phyloP scores from a whole-genome alignment of 64 coral and sea anemone species.

The Actinia tenebrosa region DNA sequence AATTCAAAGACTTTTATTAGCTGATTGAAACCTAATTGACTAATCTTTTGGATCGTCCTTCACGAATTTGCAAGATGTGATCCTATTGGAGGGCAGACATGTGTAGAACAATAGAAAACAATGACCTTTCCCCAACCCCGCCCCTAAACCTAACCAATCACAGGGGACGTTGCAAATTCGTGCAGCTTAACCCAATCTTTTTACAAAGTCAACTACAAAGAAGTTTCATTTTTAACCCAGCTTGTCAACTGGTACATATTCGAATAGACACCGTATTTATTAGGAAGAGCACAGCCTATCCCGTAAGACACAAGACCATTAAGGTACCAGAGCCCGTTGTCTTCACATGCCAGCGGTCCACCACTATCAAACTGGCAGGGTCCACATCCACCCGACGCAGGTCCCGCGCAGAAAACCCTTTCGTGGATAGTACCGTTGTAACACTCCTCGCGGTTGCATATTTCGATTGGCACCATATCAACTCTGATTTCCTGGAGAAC shows the following conservation, averaged over 20 bases:
- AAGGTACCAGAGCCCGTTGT: slow-evolving; percentile 43
- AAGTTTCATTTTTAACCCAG: slow-evolving; percentile 33
- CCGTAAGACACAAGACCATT: slow-evolving; percentile 47
- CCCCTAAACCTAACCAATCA: no score
- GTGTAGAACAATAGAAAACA: no score
- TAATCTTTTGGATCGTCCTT: no score
- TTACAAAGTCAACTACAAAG: no score
- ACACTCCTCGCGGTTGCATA: slow-evolving; percentile 36
- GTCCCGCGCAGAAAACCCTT: slow-evolving; percentile 43
- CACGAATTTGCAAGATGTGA: no score
- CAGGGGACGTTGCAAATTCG: no score
- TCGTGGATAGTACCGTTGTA: slow-evolving; percentile 51
- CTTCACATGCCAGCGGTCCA: slow-evolving; percentile 48
- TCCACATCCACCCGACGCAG: slow-evolving; percentile 26
- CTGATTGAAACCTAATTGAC: no score
- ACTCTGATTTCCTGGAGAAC: slow-evolving; percentile 36
- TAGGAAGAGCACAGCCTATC: slow-evolving; percentile 43
- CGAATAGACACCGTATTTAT: slow-evolving; percentile 48
- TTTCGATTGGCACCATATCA: slow-evolving; percentile 33
- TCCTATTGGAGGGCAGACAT: no score
- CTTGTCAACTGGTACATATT: slow-evolving; percentile 37
- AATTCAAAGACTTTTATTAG: no score
- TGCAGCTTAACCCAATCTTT: no score
- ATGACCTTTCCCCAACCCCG: no score
- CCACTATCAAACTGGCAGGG: slow-evolving; percentile 64